Conservation (phyloP, 2,888 invertebrate species). For the Ectemnius continuus region DNA sequence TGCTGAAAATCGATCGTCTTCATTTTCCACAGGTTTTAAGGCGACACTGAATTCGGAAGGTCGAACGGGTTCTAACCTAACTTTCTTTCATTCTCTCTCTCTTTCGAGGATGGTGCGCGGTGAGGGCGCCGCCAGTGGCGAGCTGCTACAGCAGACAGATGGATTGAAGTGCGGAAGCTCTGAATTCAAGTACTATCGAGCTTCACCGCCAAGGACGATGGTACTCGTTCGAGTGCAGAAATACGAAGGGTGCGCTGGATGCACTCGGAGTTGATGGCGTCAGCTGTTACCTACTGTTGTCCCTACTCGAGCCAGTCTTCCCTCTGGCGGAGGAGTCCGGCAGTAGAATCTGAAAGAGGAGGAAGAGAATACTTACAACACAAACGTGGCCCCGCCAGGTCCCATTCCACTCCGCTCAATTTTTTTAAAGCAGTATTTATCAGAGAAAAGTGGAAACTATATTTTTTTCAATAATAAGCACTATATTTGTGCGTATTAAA, state of each 20-base stretch:
- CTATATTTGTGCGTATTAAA: too few species aligned
- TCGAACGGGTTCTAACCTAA: conserved; percentile 15
- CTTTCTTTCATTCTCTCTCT: too few species aligned
- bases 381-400: not conserved
- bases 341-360: not conserved
- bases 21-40: conserved; percentile 58
- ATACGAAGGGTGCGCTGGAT: conserved; percentile 41
- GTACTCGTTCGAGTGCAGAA: conserved; percentile 41
- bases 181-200: conserved; percentile 70
- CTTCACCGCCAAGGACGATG: conserved; percentile 51
- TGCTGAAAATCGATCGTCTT: conserved; percentile 20
- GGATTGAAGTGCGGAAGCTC: conserved; percentile 72
- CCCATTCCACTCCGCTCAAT: too few species aligned
- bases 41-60: conserved; percentile 48
- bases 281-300: conserved; percentile 75
- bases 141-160: conserved; percentile 74
- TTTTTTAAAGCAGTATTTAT: not conserved
- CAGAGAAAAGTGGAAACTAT: too few species aligned
- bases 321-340: not conserved
- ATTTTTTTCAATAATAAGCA: too few species aligned
- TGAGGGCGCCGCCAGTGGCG: conserved; percentile 32
- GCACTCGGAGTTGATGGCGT: conserved; percentile 73
- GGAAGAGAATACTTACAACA: not conserved
- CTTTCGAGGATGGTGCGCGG: not conserved
- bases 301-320: conserved; percentile 41